Evolutionary conservation across 2,888 invertebrate genomes (phyloP).

Genomic region (Ametastegia equiseti): DNA sequence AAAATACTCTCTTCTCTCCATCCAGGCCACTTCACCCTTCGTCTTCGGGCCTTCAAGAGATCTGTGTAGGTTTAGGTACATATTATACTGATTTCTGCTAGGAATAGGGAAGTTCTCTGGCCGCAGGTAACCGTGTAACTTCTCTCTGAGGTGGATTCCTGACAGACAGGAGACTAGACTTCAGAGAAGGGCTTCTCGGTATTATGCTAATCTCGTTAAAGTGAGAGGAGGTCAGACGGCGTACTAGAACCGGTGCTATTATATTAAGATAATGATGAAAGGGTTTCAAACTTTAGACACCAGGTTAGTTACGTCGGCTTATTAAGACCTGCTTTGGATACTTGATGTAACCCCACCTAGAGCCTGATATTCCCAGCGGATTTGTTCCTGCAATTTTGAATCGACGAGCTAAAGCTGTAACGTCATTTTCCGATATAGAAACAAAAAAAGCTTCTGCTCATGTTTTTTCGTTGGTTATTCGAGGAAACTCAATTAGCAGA

Average conservation of each 20-base stretch:
- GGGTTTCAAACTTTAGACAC: conserved; percentile 57
- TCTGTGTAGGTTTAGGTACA: not conserved
- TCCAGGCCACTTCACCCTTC: not conserved
- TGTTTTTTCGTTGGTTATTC: not conserved
- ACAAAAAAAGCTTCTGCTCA: not conserved
- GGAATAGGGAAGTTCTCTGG: not conserved
- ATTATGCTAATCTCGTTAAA: conserved; percentile 73
- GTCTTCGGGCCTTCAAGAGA: not conserved
- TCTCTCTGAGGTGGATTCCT: conserved; percentile 13
- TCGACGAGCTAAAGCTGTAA: not conserved
- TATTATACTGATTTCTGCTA: not conserved
- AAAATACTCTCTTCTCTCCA: not conserved
- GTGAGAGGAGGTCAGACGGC: conserved; percentile 70
- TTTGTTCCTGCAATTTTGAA: not conserved
- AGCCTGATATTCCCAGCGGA: not conserved
- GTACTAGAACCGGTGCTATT: conserved; percentile 66
- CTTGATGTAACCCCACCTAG: not conserved
- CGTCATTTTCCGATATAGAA: not conserved
- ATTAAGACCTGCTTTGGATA: conserved; percentile 31
- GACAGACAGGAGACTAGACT: conserved; percentile 57
- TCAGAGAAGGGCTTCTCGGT: conserved; percentile 70
- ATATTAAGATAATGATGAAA: conserved; percentile 69
- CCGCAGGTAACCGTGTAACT: conserved; percentile 7
- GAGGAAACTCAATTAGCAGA: not conserved
- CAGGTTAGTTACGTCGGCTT: conserved; percentile 33